These are phyloP conservation scores for Rallus crepitans DNA, from an alignment of 2,797 vertebrate genomes.

Conservation along the genomic window DNA sequence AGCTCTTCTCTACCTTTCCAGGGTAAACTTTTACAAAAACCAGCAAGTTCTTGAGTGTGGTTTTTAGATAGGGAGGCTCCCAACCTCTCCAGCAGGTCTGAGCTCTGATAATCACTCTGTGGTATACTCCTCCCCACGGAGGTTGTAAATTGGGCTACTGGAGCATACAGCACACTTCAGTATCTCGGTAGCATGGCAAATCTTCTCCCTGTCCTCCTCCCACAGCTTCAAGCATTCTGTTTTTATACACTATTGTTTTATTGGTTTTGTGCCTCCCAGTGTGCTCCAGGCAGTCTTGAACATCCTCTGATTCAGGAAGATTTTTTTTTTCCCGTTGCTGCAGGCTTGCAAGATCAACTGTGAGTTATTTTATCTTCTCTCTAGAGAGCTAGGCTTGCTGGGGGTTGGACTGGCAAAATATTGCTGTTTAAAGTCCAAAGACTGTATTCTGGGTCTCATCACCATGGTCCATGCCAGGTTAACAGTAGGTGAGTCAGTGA, in stretches of 20 bases:
- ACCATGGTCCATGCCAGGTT: neutral
- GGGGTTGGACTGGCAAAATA: neutral
- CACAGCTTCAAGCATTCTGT: neutral
- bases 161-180: neutral
- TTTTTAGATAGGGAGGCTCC: neutral
- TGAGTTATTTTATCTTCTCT: conserved; percentile 6
- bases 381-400: neutral
- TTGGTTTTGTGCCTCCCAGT: conserved; percentile 15
- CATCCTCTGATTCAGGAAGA: conserved; percentile 13
- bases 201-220: neutral
- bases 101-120: neutral
- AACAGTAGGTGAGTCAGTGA: neutral
- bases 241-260: neutral
- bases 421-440: neutral
- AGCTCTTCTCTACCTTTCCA: neutral
- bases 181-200: neutral
- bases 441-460: neutral
- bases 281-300: conserved; percentile 13
- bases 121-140: neutral
- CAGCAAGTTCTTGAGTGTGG: neutral
- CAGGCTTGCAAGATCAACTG: conserved; percentile 8
- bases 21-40: neutral
- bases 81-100: neutral
- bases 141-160: neutral
- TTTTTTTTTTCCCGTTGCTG: neutral